Conservation (phyloP, 1,140 invertebrate genomes). For the Conus ventricosus region DNA sequence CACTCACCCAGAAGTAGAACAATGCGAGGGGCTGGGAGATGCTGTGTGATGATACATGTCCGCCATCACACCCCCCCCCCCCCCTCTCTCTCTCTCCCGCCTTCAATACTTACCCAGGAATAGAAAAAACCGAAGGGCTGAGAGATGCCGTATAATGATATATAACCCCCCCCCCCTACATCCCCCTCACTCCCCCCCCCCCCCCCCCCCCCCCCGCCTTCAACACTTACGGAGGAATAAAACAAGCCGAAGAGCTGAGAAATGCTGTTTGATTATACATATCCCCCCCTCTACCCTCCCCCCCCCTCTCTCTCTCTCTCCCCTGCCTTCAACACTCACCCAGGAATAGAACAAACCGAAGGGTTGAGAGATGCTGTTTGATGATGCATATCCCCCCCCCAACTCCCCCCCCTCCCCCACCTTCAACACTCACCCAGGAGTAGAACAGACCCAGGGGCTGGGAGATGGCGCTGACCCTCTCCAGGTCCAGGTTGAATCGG, state of each 20-base stretch:
- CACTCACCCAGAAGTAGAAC: not conserved
- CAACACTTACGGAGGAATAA: not conserved
- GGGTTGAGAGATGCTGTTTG: not conserved
- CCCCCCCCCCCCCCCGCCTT: not conserved
- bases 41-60: no score
- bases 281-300: not conserved
- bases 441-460: not conserved
- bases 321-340: not conserved
- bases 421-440: not conserved
- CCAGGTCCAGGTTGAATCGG: conserved; percentile 16
- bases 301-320: not conserved
- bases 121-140: not conserved
- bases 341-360: not conserved
- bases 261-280: not conserved
- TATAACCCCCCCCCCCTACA: not conserved
- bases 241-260: not conserved
- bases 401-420: no score
- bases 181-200: not conserved
- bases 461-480: not conserved
- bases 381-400: no score
- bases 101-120: not conserved
- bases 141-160: not conserved
- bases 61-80: no score
- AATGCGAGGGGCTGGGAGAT: not conserved
- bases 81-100: no score